These are phyloP conservation scores for Paradisaea rubra DNA, from an alignment of 2,113 vertebrate species.

Conservation along the genomic window DNA sequence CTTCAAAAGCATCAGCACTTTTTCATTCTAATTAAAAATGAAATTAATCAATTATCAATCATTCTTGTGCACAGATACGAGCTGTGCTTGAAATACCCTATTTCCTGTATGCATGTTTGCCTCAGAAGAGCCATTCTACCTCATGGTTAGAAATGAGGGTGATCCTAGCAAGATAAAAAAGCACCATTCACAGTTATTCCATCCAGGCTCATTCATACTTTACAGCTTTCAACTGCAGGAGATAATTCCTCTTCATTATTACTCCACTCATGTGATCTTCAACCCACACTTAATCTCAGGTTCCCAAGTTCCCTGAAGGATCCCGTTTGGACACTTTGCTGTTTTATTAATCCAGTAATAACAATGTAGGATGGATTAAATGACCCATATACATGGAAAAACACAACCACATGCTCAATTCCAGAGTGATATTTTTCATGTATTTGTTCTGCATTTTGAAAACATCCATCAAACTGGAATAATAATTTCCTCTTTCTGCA, in stretches of 20 bases:
- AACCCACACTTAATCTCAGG: not conserved
- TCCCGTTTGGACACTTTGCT: fast-evolving
- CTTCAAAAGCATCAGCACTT: not conserved
- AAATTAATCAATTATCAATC: not conserved
- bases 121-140: not conserved
- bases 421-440: not conserved
- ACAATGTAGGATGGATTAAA: not conserved
- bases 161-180: not conserved
- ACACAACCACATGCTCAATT: fast-evolving
- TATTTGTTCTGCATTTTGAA: not conserved
- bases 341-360: not conserved
- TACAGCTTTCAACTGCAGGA: not conserved
- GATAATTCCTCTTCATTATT: not conserved
- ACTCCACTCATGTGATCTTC: not conserved
- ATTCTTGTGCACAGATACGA: not conserved
- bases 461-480: not conserved
- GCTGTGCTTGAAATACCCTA: not conserved
- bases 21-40: not conserved
- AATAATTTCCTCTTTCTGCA: not conserved
- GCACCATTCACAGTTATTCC: not conserved
- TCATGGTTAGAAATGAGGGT: not conserved
- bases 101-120: not conserved
- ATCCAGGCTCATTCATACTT: not conserved
- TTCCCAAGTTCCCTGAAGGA: not conserved
- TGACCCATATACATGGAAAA: not conserved